Base-by-base conservation (phyloP, 2,797 vertebrate genomes). In the Liparis tanakae region DNA sequence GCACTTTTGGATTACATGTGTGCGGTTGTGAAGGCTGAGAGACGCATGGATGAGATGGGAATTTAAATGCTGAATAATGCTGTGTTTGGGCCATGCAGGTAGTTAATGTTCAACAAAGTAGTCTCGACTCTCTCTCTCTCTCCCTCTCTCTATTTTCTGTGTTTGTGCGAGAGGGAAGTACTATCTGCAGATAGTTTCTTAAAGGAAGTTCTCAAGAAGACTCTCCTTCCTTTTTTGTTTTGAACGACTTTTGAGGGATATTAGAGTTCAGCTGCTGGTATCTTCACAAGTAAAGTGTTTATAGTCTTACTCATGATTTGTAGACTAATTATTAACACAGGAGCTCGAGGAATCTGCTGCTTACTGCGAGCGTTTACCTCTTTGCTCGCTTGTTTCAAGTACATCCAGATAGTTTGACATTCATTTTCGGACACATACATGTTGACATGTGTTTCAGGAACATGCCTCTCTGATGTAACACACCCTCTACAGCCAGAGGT, bases 31-130 rank as follows among this genome's bases (percentile, higher is more conserved):
- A 75, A 81, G 84, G 58, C 59, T 81, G 70, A 82, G 74, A 80
- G 79, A 79, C 85, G 84, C 58, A 46, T 82, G 74, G 77, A 88
- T 86, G 88, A 86, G 85, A 84, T 72, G 51, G 81, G 88, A 85
- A 89, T 92, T 80, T 81, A 80, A 91, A 92, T 86, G 76, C 70
- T 80, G 82, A 88, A 86, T 86, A 89, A 87, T 90, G 87, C 84
- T 79, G 81, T 73, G 80, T 85, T 88, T 80, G 22, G 65, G 64
- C 67, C 74, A 33, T 72, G 85, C 72, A 81, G 83, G 82, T 87
- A 75, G 90, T 93, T 93, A 91, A 93, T 93, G 91, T 92, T 94
- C 90, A 92, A 89, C 90, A 72, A 84, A 84, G 89, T 88, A 83
- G 82, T 84, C 78, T 75, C 41, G 5, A 25, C 58, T 10, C 57